phyloP scores from a whole-genome alignment of 2,797 vertebrate species.

The Rhadinocentrus ornatus region DNA sequence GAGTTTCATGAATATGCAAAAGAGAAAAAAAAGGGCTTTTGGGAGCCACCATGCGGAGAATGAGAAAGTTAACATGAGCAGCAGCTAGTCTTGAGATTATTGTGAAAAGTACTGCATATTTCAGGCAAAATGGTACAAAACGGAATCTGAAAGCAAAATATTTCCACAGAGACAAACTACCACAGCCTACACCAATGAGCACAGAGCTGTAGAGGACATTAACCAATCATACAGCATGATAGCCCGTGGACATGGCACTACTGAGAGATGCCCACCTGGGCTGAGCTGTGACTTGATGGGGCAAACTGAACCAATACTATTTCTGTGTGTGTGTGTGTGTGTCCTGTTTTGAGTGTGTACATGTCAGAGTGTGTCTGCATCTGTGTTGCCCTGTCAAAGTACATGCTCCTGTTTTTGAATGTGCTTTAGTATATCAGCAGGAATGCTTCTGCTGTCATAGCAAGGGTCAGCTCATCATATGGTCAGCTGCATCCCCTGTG shows the following conservation, averaged over 20 bases:
- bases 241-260: conserved; percentile 55
- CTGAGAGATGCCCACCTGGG: conserved; percentile 64
- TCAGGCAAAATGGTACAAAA: conserved; percentile 29
- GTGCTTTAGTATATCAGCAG: conserved; percentile 56
- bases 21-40: conserved; percentile 29
- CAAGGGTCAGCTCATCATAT: conserved; percentile 67
- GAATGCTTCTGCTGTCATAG: conserved; percentile 60
- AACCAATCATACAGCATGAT: conserved; percentile 57
- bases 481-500: conserved; percentile 66
- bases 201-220: conserved; percentile 18
- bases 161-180: conserved; percentile 62
- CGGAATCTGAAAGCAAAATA: conserved; percentile 30
- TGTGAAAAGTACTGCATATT: conserved; percentile 26
- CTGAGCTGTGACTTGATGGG: conserved; percentile 54
- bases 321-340: conserved; percentile 27
- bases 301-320: conserved; percentile 37
- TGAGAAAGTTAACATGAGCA: conserved; percentile 11
- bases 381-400: conserved; percentile 55
- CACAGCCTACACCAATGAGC: conserved; percentile 55
- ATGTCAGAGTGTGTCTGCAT: conserved; percentile 61
- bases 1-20: conserved; percentile 58
- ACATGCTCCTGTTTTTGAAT: conserved; percentile 47
- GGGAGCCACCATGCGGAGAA: conserved; percentile 36
- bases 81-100: conserved; percentile 1
- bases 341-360: conserved; percentile 22